Evolutionary conservation across 2,797 vertebrate genomes (phyloP).

Genomic region (Takifugu ocellatus): DNA sequence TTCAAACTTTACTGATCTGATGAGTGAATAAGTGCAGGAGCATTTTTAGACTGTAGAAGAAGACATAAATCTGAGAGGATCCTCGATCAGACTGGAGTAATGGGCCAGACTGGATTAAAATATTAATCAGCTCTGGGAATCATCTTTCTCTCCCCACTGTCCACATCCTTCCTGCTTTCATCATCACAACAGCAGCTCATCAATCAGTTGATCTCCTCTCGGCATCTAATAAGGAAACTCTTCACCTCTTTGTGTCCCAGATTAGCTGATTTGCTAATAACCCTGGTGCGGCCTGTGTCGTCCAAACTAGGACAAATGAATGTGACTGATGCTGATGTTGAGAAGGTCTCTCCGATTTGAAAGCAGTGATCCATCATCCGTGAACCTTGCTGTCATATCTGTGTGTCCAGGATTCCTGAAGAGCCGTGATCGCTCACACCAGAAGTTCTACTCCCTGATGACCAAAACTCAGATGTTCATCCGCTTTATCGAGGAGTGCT

Average conservation of each 20-base stretch:
- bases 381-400: not conserved
- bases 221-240: slow-evolving; percentile 27
- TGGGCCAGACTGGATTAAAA: slow-evolving; percentile 19
- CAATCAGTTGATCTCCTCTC: slow-evolving; percentile 39
- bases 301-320: slow-evolving; percentile 32
- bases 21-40: not conserved
- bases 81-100: slow-evolving; percentile 2
- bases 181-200: slow-evolving; percentile 19
- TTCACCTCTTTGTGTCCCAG: slow-evolving; percentile 17
- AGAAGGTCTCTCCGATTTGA: too few species aligned
- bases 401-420: slow-evolving; percentile 86
- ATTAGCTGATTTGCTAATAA: slow-evolving; percentile 41
- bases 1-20: not conserved
- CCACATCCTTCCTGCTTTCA: slow-evolving; percentile 28
- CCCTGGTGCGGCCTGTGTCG: slow-evolving; percentile 17
- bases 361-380: not conserved
- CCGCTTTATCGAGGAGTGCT: slow-evolving; percentile 98
- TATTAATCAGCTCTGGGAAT: slow-evolving; percentile 41
- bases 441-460: slow-evolving; percentile 97
- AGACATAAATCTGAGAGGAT: not conserved
- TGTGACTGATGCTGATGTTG: too few species aligned
- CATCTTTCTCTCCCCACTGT: slow-evolving; percentile 28
- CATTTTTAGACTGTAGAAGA: not conserved
- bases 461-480: slow-evolving; percentile 99
- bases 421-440: slow-evolving; percentile 95